Evolutionary conservation across 2,888 invertebrate genomes (phyloP), one percentile per base, ranked within the genome.

Genomic region (Dolichomitus sp.): DNA sequence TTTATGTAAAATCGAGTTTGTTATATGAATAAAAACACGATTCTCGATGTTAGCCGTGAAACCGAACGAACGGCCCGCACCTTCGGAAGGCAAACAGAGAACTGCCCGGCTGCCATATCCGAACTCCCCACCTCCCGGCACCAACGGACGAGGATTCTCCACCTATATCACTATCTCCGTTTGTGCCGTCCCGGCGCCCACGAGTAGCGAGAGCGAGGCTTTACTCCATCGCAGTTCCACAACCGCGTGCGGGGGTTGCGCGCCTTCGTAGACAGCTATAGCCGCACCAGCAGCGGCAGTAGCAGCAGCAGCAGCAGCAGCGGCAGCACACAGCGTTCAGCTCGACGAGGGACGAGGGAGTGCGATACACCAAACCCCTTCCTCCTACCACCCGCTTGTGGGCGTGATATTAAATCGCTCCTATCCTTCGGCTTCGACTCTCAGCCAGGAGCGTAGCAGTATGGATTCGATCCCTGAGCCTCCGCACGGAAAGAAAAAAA

Each of bases 41-140:
- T 75, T 59, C 69, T 76, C 69, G 79, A 75, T 65, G 77, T 75
- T 30, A 59, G 83, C 73, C 83, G 80, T 82, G 63, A 78, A 76
- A 78, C 85, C 85, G 79, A 87, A 88, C 86, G 79, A 88, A 87
- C 92, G 89, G 91, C 91, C 92, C 92, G 93, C 89, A 91, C 92
- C 91, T 88, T 89, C 88, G 91, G 91, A 91, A 92, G 92, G 93
- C 93, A 92, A 92, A 92, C 92, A 92, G 91, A 93, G 87, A 90
- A 93, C 93, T 93, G 93, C 87, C 89, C 90, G 91, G 91, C 90
- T 92, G 93, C 93, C 93, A 93, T 93, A 89, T 92, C 92, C 89
- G 87, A 89, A 88, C 88, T 87, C 90, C 91, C 92, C 92, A 89
- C 90, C 65, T 80, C 77, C 54, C 17, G 40, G n/a, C 48, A 50